These are phyloP conservation scores for Choreutis nemorana DNA, from an alignment of 2,888 invertebrate genomes.

Conservation along the genomic window DNA sequence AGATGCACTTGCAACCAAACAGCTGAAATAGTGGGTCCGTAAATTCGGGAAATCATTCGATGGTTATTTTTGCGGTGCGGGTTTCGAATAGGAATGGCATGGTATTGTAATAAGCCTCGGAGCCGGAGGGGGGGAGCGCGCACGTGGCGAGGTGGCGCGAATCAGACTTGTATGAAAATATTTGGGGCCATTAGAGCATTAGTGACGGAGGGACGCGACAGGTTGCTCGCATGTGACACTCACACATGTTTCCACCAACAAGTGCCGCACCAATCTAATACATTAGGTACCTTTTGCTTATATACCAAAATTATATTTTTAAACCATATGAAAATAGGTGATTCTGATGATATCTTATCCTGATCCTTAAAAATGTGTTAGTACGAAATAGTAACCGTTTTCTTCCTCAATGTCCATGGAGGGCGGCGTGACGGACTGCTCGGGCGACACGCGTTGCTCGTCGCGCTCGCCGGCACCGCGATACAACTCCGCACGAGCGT, in stretches of 20 bases:
- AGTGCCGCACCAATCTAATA: no score
- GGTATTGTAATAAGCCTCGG: conserved; percentile 28
- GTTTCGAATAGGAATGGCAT: conserved; percentile 26
- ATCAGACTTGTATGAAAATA: conserved; percentile 16
- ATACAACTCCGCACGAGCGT: conserved; percentile 74
- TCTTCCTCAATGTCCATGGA: conserved; percentile 19
- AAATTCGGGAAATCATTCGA: no score
- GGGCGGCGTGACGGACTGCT: conserved; percentile 27
- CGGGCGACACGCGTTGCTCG: conserved; percentile 15
- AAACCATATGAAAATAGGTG: no score
- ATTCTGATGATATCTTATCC: no score
- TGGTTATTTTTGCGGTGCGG: no score
- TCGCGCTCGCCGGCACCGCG: conserved; percentile 40
- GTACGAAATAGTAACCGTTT: no score
- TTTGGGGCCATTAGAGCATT: conserved; percentile 6
- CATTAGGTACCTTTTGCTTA: no score
- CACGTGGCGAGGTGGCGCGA: conserved; percentile 32
- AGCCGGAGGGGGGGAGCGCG: conserved; percentile 12
- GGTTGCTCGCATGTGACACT: conserved; percentile 12
- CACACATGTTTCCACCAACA: conserved; percentile 6
- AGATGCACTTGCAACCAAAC: neutral
- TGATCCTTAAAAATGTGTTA: no score
- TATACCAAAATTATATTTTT: no score
- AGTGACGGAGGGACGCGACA: conserved; percentile 7
- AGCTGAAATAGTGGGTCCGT: neutral